Conservation (phyloP, 2,113 vertebrate species). For the Pardalotus punctatus region DNA sequence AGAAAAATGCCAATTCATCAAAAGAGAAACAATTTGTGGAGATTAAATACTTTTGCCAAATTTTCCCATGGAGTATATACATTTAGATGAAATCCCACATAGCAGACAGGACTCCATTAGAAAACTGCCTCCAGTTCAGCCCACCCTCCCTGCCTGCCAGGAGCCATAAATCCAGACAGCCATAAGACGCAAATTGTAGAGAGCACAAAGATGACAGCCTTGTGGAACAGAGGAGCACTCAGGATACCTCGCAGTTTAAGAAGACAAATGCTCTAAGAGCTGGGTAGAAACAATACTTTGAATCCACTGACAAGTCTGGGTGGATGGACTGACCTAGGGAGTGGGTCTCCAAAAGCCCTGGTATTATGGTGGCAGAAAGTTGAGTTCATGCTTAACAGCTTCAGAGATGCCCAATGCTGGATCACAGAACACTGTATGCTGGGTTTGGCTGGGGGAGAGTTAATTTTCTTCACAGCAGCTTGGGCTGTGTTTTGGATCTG, state of each 20-base stretch:
- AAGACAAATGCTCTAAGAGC: neutral
- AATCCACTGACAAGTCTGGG: neutral
- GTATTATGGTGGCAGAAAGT: neutral
- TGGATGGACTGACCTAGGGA: neutral
- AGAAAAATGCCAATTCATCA: neutral
- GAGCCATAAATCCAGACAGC: neutral
- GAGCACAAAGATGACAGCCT: neutral
- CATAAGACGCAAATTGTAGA: neutral
- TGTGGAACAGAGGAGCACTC: neutral
- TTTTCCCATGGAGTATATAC: neutral
- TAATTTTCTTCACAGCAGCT: neutral
- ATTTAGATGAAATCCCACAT: neutral
- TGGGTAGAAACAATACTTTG: neutral
- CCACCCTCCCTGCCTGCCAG: neutral
- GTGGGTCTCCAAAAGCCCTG: neutral
- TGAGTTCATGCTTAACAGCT: neutral
- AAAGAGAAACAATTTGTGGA: neutral
- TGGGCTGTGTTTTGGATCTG: neutral
- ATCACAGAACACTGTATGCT: neutral
- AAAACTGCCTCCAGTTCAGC: neutral
- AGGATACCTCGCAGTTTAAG: neutral
- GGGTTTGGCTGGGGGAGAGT: neutral
- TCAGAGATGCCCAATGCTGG: neutral
- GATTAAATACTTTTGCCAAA: neutral
- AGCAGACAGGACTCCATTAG: neutral